Base-by-base conservation (phyloP, 1,140 invertebrate species). In the Philotrypesis tridentata region DNA sequence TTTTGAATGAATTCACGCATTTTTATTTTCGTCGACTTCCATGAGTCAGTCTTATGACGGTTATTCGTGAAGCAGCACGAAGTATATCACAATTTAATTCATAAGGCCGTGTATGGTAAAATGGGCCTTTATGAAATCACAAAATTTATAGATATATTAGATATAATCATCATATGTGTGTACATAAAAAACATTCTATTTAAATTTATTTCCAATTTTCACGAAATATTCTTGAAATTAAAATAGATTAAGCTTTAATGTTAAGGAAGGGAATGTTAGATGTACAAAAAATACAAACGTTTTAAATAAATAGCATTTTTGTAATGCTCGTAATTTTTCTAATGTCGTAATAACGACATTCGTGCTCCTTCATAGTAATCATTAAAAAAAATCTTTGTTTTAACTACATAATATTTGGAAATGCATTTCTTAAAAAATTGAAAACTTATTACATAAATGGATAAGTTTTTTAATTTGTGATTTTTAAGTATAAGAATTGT, bases 1-100 rank as follows among this genome's bases (percentile, higher is more conserved):
- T 77, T n/a, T 55, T 77, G n/a, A 81, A 40, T 7, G 60, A 79
- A 43, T 80, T 72, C 60, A 84, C 67, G 48, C 33, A 80, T 78
- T 72, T 77, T 71, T 43, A 27, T 76, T n/a, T 82, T 71, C 25
- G 55, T 77, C 43, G 65, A 76, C 74, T 77, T 82, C 77, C 72
- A 77, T 83, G 61, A 74, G 70, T 82, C 80, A 84, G 84, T 84
- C 84, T 84, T 82, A 73, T 74, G 80, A 84, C 79, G 65, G 29
- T 79, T 60, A 60, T 74, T 80, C 73, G 67, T 55, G 75, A 82
- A 82, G 55, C 60, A 80, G 65, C 72, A 84, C 40, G 67, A 83
- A 84, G 74, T 48, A 70, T 84, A 84, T 82, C 81, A 84, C 77
- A 82, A 82, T 82, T 80, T 77, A 77, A 82, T 84, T 84, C 55